Percentiles rank a stretch among this genome's conserved stretches.
Conservation (phyloP, 2,113 vertebrate species). For the Corythaixoides concolor region DNA sequence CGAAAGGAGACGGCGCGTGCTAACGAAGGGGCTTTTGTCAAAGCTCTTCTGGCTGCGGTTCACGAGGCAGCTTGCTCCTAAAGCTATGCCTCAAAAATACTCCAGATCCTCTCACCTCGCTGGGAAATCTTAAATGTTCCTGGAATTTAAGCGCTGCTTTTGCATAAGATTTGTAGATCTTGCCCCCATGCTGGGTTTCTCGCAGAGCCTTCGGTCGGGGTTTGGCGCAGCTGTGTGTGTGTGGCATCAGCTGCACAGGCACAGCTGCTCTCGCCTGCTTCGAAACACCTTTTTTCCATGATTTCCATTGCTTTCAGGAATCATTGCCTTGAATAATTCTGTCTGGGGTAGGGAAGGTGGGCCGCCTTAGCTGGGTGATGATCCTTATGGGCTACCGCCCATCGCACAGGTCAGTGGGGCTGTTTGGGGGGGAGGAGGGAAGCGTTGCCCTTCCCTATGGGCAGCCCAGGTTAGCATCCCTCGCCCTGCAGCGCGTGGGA, state of each 20-base stretch:
- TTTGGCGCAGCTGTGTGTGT: neutral
- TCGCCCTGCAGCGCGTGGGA: fast-evolving
- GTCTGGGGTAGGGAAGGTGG: neutral
- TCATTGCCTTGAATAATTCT: neutral
- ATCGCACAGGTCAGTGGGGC: fast-evolving
- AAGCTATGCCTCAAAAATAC: neutral
- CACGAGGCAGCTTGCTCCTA: neutral
- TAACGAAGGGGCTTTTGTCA: neutral
- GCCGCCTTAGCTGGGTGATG: neutral
- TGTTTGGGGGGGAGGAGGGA: neutral
- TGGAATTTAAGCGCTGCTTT: neutral
- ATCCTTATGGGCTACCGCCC: neutral
- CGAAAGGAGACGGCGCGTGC: neutral
- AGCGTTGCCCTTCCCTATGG: neutral
- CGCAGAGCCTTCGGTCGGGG: fast-evolving
- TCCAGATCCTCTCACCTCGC: neutral
- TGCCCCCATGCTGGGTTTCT: neutral
- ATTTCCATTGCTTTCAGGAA: neutral
- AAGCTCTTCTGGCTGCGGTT: neutral
- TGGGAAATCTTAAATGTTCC: neutral
- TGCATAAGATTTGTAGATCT: neutral
- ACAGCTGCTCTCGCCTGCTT: neutral
- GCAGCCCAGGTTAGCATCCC: neutral
- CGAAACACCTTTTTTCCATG: neutral
- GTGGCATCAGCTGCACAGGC: neutral